Evolutionary conservation across 92 coral and sea anemone species (phyloP).

Genomic region (Parazoanthus darwini): DNA sequence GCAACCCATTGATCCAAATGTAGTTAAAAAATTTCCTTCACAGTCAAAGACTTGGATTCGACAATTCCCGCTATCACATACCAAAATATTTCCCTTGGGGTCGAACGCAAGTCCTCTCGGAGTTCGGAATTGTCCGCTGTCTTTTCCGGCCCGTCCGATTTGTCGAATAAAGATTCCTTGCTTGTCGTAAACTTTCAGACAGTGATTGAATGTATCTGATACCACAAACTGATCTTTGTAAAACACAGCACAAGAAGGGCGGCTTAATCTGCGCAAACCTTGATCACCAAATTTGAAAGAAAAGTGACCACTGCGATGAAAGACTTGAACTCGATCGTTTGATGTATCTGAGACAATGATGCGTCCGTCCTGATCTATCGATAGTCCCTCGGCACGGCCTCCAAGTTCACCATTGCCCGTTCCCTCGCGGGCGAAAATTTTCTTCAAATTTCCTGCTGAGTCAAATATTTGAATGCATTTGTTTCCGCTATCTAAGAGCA

Average conservation of each 20-base stretch:
- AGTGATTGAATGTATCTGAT: constrained; percentile 70
- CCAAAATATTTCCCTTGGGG: constrained; percentile 53
- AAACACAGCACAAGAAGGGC: constrained; percentile 66
- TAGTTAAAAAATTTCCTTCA: constrained; percentile 61
- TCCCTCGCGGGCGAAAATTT: constrained; percentile 35
- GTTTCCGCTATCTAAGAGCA: constrained; percentile 56
- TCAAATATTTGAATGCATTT: constrained; percentile 44
- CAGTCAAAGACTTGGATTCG: constrained; percentile 63
- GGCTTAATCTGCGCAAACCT: constrained; percentile 45
- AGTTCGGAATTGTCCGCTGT: constrained; percentile 54
- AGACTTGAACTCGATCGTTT: constrained; percentile 57
- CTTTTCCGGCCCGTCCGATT: constrained; percentile 62
- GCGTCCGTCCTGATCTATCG: constrained; percentile 61
- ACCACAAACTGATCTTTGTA: constrained; percentile 61
- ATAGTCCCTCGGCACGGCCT: constrained; percentile 62
- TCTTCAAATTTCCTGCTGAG: constrained; percentile 48
- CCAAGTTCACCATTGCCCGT: constrained; percentile 49
- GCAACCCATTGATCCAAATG: constrained; percentile 54
- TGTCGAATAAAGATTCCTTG: constrained; percentile 54
- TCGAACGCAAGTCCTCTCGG: constrained; percentile 67
- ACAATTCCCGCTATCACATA: constrained; percentile 68
- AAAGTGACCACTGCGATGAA: constrained; percentile 52
- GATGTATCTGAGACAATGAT: constrained; percentile 58
- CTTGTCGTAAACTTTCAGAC: constrained; percentile 62
- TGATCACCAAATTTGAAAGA: constrained; percentile 62